Evolutionary conservation across 2,113 vertebrate genomes (phyloP), one percentile per base, ranked within the genome.

Genomic region (Mugil cephalus): DNA sequence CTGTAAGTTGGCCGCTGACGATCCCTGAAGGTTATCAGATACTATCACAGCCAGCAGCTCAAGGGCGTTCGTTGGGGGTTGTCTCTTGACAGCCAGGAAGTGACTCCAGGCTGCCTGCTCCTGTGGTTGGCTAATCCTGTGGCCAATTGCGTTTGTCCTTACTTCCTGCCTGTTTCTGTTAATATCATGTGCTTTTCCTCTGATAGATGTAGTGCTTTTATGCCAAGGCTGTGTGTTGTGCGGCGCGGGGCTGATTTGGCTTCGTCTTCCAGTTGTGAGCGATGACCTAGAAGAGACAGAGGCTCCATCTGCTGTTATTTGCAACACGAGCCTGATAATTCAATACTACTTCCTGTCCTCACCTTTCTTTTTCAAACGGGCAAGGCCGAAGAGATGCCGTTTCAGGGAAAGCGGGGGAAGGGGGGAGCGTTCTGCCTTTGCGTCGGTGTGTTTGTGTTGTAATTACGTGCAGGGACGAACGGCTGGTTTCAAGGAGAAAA

Each of bases 281-380:
- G n/a, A 35, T 70, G 80, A 80, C 85, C 78, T 75, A 69, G 69
- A 77, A 64, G 63, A 77, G 66, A 9, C 55, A 30, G 53, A 68
- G 36, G 42, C 62, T 75, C 54, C 73, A 55, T 82, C 51, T 75
- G 67, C 56, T 73, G 7, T 77, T 73, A 68, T 74, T 48, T 85
- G 90, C 70, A 88, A 91, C 74, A 65, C 38, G 79, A 91, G 65
- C 39, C 75, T 48, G 75, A 86, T 79, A 87, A 92, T 84, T 73
- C 77, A 82, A 84, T 73, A 69, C 78, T 51, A 46, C 82, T 79
- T 90, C 74, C 84, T 83, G 83, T 87, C 61, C 74, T 83, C 80
- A 81, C 79, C 79, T 80, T 84, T 53, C 79, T 80, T 84, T 53
- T 53, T 64, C 60, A 18, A 71, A 50, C 72, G 54, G 73, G 60